A percentile compares a stretch with the other conserved stretches of the same genome.
Conservation (phyloP, 2,797 vertebrate species). For the Muraenolepis orangiensis region DNA sequence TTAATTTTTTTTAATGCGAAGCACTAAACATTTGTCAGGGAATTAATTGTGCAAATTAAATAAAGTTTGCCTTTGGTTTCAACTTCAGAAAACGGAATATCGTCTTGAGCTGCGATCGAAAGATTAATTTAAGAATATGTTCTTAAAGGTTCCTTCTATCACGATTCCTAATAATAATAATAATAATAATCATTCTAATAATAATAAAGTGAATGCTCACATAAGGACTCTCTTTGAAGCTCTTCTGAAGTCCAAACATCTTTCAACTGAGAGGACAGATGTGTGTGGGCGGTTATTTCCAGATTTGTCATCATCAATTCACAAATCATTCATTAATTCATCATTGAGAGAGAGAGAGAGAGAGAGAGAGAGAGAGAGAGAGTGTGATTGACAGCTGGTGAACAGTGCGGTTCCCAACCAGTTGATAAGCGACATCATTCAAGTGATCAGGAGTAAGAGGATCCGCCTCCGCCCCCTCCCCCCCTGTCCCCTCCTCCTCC, state of each 20-base stretch:
- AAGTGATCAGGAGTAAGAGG: conserved; percentile 43
- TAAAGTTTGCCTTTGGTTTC: not conserved
- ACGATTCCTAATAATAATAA: too few relatives aligned
- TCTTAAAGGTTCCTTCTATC: too few relatives aligned
- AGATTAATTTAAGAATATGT: too few relatives aligned
- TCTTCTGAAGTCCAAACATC: not conserved
- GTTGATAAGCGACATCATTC: conserved; percentile 43
- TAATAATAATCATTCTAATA: too few relatives aligned
- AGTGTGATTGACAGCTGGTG: not conserved
- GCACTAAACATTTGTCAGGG: not conserved
- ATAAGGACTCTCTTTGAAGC: too few relatives aligned
- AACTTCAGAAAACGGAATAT: too few relatives aligned
- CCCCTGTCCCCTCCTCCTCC: too few relatives aligned
- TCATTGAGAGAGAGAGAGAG: too few relatives aligned
- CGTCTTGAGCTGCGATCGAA: too few relatives aligned
- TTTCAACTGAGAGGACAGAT: not conserved
- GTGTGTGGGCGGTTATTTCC: not conserved
- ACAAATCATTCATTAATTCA: not conserved
- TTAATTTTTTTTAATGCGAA: not conserved
- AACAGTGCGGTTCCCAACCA: conserved; percentile 6
- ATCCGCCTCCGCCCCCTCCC: too few relatives aligned
- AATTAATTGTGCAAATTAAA: not conserved
- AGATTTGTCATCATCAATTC: not conserved
- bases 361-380: not conserved
- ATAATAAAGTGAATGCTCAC: too few relatives aligned